Evolutionary conservation across 2,888 invertebrate species (phyloP), one percentile per base, ranked within the genome.

Genomic region (Agonum fuliginosum): DNA sequence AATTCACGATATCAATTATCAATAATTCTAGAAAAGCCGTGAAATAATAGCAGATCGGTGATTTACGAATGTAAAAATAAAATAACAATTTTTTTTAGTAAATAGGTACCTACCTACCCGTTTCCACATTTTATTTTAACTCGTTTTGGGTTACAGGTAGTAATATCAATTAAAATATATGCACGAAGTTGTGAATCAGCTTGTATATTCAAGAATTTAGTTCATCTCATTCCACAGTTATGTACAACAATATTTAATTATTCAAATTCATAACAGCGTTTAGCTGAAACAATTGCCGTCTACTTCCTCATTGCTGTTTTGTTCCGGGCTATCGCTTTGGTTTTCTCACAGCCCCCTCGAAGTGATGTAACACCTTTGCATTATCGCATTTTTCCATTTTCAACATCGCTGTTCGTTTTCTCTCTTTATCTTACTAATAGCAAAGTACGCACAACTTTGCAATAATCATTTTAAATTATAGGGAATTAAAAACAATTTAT

Each of bases 291-390:
- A 62, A 62, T 62, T 67, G 67, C 20, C 4, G 8, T 37, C 67
- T 12, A 67, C 67, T 67, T 67, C 67, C 67, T 67, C 41, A 67
- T 67, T 67, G 41, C 58, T 62, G 34, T 27, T 67, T 67, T 20
- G 67, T 67, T 67, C 67, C 67, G 67, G 67, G 17, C 67, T 67
- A 67, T 67, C 67, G 67, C 67, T 20, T 12, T n/a, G n/a, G 37
- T 41, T 67, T 54, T 67, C 67, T 41, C 67, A 67, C 41, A 67
- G 67, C 37, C 41, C 41, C 41, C 67, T 62, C 10, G 62, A 19
- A 22, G 24, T 54, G 54, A 67, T 41, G 67, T 20, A 67, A 67
- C 67, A 67, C 41, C 58, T 62, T 54, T 17, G 17, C 46, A 46
- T 46, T 62, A 62, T 62, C 58, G 58, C 34, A 30, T 62, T 62